Percentiles rank a stretch among this genome's conserved stretches.
phyloP scores from a whole-genome alignment of 1,140 invertebrate species.

The Cydia splendana region DNA sequence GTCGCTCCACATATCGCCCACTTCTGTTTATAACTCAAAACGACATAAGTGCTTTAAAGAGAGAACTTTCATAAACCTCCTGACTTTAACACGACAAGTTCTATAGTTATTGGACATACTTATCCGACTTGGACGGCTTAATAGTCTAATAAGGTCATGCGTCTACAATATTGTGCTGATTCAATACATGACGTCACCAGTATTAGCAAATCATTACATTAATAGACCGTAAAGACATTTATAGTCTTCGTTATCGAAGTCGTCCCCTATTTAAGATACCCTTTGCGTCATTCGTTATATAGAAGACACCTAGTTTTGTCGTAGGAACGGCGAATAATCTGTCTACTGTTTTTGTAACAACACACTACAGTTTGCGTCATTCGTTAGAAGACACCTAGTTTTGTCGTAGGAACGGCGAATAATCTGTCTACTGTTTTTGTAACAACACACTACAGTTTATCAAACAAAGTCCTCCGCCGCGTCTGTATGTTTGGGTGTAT shows the following conservation, averaged over 20 bases:
- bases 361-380: no score
- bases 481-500: no score
- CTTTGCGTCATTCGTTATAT: no score
- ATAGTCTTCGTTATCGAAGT: not conserved
- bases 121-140: not conserved
- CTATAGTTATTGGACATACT: conserved; percentile 2
- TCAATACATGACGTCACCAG: conserved; percentile 19
- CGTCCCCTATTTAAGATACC: not conserved
- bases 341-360: no score
- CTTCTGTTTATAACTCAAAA: conserved; percentile 4
- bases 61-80: not conserved
- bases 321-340: no score
- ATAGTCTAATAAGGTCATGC: conserved; percentile 31
- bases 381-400: no score
- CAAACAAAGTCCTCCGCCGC: no score
- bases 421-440: no score
- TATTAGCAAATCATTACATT: conserved; percentile 2
- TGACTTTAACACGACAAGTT: not conserved
- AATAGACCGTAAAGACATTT: not conserved
- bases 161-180: conserved; percentile 10
- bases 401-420: no score
- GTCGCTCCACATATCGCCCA: conserved; percentile 20
- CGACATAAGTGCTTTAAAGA: not conserved
- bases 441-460: no score
- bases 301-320: no score